phyloP scores from a whole-genome alignment of 2,797 vertebrate genomes.

The Pseudochirops corinnae region DNA sequence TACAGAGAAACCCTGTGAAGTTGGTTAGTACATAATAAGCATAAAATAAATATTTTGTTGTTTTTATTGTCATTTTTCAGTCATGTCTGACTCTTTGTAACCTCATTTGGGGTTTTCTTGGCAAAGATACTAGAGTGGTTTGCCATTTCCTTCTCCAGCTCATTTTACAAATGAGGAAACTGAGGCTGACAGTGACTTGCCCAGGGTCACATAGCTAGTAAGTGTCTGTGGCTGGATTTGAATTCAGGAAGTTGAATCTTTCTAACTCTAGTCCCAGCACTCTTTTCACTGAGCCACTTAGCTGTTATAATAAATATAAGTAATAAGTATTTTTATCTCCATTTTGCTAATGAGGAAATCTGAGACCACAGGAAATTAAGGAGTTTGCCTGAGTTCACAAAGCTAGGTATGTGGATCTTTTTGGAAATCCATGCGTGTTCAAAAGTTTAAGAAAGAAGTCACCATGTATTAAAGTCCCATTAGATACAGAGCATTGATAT shows the following conservation, averaged over 20 bases:
- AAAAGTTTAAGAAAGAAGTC: not conserved
- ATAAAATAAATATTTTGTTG: no score
- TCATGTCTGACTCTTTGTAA: not conserved
- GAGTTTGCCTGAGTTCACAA: no score
- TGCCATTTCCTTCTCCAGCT: not conserved
- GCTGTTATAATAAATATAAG: not conserved
- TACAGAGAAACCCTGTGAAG: no score
- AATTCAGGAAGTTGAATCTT: no score
- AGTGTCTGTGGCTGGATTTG: no score
- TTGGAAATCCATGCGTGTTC: not conserved
- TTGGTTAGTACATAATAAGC: no score
- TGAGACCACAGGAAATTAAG: not conserved
- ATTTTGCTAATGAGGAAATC: not conserved
- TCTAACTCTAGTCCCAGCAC: no score
- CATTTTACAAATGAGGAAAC: not conserved
- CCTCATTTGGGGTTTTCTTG: not conserved
- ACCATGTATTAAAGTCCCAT: not conserved
- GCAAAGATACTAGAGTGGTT: not conserved
- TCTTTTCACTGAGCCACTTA: not conserved
- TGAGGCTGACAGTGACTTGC: not conserved
- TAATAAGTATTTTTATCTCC: not conserved
- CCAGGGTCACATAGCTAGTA: not conserved
- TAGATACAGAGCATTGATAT: not conserved
- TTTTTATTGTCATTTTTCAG: no score
- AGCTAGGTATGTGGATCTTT: not conserved